Base-by-base conservation (phyloP, 2,888 invertebrate species). In the Quadroppia sp. region DNA sequence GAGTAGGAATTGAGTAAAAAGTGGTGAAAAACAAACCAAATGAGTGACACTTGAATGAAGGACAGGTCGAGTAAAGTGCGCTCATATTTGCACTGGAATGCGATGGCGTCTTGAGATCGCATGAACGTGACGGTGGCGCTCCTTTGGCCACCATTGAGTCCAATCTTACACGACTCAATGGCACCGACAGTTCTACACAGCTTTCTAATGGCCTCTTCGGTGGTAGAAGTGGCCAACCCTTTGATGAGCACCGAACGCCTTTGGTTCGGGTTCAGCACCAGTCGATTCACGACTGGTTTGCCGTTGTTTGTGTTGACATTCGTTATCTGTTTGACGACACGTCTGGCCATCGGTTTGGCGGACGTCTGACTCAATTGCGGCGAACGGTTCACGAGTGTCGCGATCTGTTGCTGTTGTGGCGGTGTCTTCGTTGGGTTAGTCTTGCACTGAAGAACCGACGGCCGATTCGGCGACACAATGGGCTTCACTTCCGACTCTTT, bases 371-470 rank as follows among this genome's bases (percentile, higher is more conserved):
- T 32, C 23, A 42, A 23, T 25, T 69, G 69, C 25, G 69, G 42
- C 17, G 69, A 69, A 6, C 69, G 40, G 28, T 69, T 69, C 15
- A 69, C 3, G 1, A 69, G 69, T 9, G 69, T 69, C 17, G 69
- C 69, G 23, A 69, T 69, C 20, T 69, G 69, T 45, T 69, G n/a
- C n/a, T n/a, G 69, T 36, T 69, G 69, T 6, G 40, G 40, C 45
- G 42, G 69, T 25, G 20, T 64, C 40, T 17, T 32, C 9, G 40
- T 15, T 64, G 64, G 64, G 40, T 4, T 36, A 4, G 64, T 1
- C 23, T 64, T 64, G 13, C 1, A 40, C 2, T 64, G 4, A 25
- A 20, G 20, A 4, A 15, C 15, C 15, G 45, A 15, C 15, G 2
- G 6, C 17, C 6, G 11, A 45, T 6, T 45, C 53, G 9, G n/a